phyloP scores from a whole-genome alignment of 2,113 vertebrate genomes.

The Python bivittatus region DNA sequence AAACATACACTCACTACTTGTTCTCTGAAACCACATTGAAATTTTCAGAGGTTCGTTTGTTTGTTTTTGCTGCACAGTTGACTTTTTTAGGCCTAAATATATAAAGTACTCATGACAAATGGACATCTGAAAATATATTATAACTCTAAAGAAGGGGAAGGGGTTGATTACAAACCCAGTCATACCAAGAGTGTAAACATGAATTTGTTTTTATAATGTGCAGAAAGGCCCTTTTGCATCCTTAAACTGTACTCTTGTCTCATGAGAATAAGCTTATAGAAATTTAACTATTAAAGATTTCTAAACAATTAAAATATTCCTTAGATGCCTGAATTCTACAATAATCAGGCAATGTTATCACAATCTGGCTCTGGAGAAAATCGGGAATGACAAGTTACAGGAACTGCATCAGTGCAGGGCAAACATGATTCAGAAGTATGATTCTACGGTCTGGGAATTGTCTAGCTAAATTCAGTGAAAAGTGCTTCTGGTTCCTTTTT shows the following conservation, averaged over 20 bases:
- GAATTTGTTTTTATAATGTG: not conserved
- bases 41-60: not conserved
- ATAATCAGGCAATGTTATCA: not conserved
- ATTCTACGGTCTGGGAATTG: not conserved
- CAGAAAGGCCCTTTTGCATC: not conserved
- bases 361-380: slow-evolving; percentile 1
- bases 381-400: not conserved
- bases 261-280: not conserved
- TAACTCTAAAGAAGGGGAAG: not conserved
- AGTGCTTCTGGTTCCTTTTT: not conserved
- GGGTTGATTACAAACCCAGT: not conserved
- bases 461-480: not conserved
- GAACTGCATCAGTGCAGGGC: not conserved
- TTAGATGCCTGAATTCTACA: not conserved
- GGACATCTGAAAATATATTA: not conserved
- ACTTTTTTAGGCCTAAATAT: not conserved
- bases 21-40: not conserved
- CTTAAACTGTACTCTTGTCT: not conserved
- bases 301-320: not conserved
- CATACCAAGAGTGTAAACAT: not conserved
- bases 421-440: not conserved
- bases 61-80: not conserved
- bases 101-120: not conserved
- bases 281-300: slow-evolving; percentile 21
- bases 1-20: not conserved